Conservation (phyloP, 2,113 vertebrate species). For the Ictalurus furcatus region DNA sequence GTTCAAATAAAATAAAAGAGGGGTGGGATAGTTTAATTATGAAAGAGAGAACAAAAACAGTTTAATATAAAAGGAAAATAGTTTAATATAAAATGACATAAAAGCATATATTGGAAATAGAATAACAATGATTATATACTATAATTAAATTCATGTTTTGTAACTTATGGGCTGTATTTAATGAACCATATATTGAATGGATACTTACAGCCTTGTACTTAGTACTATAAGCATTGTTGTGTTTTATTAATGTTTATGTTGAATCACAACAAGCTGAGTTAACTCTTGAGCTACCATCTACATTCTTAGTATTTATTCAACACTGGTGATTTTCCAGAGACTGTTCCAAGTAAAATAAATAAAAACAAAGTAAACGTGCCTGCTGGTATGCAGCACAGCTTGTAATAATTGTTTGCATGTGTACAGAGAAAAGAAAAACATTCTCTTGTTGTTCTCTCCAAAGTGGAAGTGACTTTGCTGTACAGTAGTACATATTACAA, state of each 20-base stretch:
- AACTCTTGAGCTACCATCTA: neutral
- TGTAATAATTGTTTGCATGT: constrained; percentile 9
- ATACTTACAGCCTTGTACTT: neutral
- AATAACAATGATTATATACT: neutral
- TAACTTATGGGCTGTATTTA: neutral
- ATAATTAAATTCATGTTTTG: too few relatives aligned
- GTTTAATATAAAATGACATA: neutral
- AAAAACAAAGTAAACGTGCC: neutral
- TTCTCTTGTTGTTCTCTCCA: neutral
- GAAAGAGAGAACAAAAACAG: neutral
- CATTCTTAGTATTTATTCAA: neutral
- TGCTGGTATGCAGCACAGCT: neutral
- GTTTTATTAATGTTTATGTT: neutral
- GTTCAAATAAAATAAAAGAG: too few relatives aligned
- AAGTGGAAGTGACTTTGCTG: neutral
- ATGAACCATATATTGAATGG: neutral
- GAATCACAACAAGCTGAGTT: neutral
- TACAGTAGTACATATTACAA: neutral
- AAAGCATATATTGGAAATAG: neutral
- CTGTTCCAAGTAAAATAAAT: neutral
- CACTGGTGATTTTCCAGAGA: neutral
- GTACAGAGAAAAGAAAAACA: neutral
- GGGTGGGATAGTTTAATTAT: too few relatives aligned
- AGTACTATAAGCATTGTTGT: neutral
- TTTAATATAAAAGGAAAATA: neutral